These are phyloP conservation scores for Erpornis zantholeuca DNA, from an alignment of 2,113 vertebrate genomes.

Conservation along the genomic window DNA sequence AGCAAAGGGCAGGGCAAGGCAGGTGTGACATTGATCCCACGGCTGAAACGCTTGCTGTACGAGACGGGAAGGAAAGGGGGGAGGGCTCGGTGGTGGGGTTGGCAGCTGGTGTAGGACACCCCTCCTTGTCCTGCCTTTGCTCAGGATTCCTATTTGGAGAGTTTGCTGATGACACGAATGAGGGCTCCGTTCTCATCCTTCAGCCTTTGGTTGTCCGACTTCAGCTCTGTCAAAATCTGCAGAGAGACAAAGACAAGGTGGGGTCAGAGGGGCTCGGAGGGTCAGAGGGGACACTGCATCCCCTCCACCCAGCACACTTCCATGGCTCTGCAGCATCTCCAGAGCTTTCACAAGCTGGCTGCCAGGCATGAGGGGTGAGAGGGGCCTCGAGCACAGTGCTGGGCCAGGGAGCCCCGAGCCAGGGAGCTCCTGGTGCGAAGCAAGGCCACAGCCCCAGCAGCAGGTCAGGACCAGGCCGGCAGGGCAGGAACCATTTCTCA, in stretches of 20 bases:
- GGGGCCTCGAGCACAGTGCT: not conserved
- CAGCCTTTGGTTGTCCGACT: conserved; percentile 96
- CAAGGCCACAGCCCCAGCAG: not conserved
- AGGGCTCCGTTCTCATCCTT: conserved; percentile 98
- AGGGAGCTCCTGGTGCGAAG: not conserved
- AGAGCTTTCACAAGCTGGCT: not conserved
- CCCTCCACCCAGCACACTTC: not conserved
- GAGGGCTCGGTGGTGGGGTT: not conserved
- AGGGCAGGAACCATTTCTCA: not conserved
- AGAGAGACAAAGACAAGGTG: not conserved
- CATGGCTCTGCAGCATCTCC: not conserved
- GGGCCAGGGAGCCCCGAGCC: not conserved
- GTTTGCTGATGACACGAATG: conserved; percentile 98
- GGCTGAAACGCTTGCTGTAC: conserved; percentile 31
- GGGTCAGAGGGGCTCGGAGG: not conserved
- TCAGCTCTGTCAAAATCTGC: conserved; percentile 93
- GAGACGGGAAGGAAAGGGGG: not conserved
- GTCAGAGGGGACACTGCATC: not conserved
- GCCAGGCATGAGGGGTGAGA: not conserved
- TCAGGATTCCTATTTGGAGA: conserved; percentile 86
- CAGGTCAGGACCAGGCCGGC: not conserved
- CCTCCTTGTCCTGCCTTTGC: conserved; percentile 4
- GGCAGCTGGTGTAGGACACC: conserved; percentile 43
- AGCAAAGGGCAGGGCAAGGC: conserved; percentile 35
- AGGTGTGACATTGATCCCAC: conserved; percentile 38